phyloP scores from a whole-genome alignment of 2,888 invertebrate species.

The Girardia tigrina region DNA sequence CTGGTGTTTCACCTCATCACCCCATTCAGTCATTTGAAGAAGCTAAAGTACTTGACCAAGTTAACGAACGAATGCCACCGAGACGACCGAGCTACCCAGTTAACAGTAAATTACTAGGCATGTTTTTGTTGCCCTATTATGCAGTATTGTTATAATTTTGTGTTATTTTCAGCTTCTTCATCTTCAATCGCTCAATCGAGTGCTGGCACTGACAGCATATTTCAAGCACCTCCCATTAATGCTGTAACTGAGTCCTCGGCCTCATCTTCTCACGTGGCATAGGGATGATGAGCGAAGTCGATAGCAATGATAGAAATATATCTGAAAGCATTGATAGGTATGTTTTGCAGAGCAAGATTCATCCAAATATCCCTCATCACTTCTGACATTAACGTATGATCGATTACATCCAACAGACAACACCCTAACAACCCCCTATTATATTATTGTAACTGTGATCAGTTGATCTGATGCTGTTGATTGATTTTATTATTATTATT shows the following conservation, averaged over 20 bases:
- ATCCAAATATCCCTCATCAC: too few species aligned
- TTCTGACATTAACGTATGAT: too few species aligned
- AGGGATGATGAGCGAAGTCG: too few species aligned
- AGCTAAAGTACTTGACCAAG: slow-evolving; percentile 91
- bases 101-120: background rate
- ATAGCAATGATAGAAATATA: too few species aligned
- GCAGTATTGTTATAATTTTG: too few species aligned
- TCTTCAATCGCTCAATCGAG: background rate
- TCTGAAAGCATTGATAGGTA: too few species aligned
- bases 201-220: background rate
- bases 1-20: slow-evolving; percentile 25
- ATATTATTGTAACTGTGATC: background rate
- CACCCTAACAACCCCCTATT: too few species aligned
- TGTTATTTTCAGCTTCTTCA: background rate
- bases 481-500: too few species aligned
- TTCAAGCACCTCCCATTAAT: background rate
- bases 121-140: too few species aligned
- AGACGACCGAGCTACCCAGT: slow-evolving; percentile 47
- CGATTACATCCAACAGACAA: too few species aligned
- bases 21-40: slow-evolving; percentile 89
- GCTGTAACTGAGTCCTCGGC: background rate
- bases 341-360: too few species aligned
- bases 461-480: background rate
- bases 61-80: slow-evolving; percentile 98
- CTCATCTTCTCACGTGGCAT: background rate